Base-by-base conservation (phyloP, 2,113 vertebrate species). In the Archocentrus centrarchus region DNA sequence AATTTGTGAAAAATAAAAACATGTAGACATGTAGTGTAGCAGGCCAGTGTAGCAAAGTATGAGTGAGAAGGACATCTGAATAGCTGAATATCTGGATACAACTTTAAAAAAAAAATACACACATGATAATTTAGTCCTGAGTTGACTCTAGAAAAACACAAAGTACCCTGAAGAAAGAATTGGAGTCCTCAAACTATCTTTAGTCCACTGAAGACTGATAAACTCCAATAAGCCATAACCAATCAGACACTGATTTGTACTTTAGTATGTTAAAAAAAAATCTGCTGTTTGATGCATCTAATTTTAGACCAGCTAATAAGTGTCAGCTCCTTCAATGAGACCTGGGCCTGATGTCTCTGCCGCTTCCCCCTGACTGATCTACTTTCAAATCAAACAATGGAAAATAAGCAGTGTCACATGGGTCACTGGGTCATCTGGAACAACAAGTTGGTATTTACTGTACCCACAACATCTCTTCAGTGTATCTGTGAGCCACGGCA, bases 371-470 rank as follows among this genome's bases (percentile, higher is more conserved):
- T 24, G 14, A 81, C 79, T 73, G 76, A 22, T 32, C 68, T 9
- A 75, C 70, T 61, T 47, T 85, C 47, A 85, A 44, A 88, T 79
- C 20, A 78, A 90, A 88, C 86, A 83, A 32, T 39, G 53, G 59
- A 66, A 47, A 75, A 41, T 3, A 47, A 62, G 59, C 39, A 6
- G 68, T 44, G 59, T 30, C 61, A 24, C 11, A 8, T 32, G 5
- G 87, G 76, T 87, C 89, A 85, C 20, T 22, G 58, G 85, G 79
- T 89, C 85, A 86, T 50, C 2, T 64, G 83, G 68, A 93, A 90
- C 81, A 91, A 91, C 79, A 89, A 84, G 55, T 13, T 73, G 83
- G 88, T 86, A 90, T 92, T 89, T 85, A 83, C 61, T 63, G 87
- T 78, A 78, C 85, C 13, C 30, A 58, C 58, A 57, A 39, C 3